A percentile compares a stretch with the other conserved stretches of the same genome.
phyloP scores from a whole-genome alignment of 2,113 vertebrate genomes.

The Nipponia nippon region DNA sequence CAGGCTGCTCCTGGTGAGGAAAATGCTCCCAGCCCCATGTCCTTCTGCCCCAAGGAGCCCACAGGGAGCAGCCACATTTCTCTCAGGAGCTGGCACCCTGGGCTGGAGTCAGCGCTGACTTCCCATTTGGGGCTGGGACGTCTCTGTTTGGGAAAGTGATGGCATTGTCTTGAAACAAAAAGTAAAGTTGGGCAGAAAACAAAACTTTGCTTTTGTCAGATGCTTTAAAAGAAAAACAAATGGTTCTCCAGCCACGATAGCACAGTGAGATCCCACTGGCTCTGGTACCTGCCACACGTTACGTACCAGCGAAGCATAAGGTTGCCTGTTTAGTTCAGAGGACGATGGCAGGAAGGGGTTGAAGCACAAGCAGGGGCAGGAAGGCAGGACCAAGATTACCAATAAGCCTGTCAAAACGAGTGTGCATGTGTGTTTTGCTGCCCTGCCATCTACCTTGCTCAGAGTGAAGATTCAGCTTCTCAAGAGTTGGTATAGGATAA shows the following conservation, averaged over 20 bases:
- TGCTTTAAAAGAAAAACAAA: neutral
- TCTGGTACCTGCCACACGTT: fast-evolving
- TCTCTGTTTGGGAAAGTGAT: neutral
- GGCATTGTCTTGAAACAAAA: neutral
- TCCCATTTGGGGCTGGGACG: neutral
- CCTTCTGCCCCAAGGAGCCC: neutral
- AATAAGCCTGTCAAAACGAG: neutral
- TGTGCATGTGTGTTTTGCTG: neutral
- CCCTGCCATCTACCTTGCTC: neutral
- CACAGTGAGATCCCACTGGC: neutral
- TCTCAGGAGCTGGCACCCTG: neutral
- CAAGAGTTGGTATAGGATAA: fast-evolving
- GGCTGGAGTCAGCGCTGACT: neutral
- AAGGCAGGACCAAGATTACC: neutral
- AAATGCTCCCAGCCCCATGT: neutral
- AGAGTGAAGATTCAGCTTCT: neutral
- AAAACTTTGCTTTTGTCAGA: neutral
- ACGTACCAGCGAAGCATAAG: fast-evolving
- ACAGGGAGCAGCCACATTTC: neutral
- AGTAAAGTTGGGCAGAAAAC: neutral
- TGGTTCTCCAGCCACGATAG: neutral
- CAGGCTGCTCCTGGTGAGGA: neutral
- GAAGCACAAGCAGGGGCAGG: neutral
- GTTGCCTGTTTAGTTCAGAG: fast-evolving
- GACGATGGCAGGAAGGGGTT: neutral